phyloP scores from a whole-genome alignment of 2,888 invertebrate species.

The Epistrophe grossulariae region DNA sequence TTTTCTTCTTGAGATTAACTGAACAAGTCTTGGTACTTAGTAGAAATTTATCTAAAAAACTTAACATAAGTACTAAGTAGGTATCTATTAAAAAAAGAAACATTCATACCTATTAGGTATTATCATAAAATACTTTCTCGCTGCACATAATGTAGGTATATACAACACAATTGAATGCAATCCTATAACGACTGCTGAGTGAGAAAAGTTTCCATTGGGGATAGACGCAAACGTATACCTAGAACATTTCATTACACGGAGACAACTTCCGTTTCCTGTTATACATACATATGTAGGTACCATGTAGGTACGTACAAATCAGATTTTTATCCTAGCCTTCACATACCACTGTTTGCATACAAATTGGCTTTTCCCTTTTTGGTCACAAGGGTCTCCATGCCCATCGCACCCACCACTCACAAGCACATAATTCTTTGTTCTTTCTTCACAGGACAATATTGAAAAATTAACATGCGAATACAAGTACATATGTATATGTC shows the following conservation, averaged over 20 bases:
- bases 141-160: constrained; percentile 12
- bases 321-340: constrained; percentile 55
- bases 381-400: constrained; percentile 11
- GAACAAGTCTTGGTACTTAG: no score
- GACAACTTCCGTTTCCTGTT: constrained; percentile 72
- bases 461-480: constrained; percentile 45
- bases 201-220: constrained; percentile 16
- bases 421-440: constrained; percentile 11
- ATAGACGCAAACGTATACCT: constrained; percentile 36
- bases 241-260: constrained; percentile 63
- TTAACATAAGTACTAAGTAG: no score
- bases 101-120: no score
- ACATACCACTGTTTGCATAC: constrained; percentile 60
- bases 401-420: constrained; percentile 4
- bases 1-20: no score
- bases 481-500: not conserved
- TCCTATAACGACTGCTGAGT: not conserved
- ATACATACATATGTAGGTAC: no score
- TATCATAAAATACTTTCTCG: not conserved
- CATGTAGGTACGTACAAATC: constrained; percentile 41
- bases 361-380: constrained; percentile 51
- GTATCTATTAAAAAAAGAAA: no score
- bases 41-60: no score
- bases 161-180: not conserved
- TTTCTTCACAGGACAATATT: constrained; percentile 30